A percentile compares a stretch with the other conserved stretches of the same genome.
Evolutionary conservation across 2,113 vertebrate species (phyloP).

Genomic region (Danio rerio): DNA sequence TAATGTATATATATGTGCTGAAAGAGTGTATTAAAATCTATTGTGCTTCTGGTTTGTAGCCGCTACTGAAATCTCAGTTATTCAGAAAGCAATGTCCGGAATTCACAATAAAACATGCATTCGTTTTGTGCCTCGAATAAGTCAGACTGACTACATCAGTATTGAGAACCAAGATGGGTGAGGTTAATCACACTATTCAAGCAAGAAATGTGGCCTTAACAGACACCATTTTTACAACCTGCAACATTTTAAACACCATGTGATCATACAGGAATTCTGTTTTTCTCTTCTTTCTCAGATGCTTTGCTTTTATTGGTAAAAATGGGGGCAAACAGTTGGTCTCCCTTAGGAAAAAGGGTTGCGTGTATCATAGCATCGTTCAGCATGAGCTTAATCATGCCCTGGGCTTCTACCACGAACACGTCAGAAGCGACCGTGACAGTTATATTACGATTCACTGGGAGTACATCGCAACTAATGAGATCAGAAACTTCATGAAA

Average conservation of each 20-base stretch:
- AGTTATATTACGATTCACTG: constrained; percentile 59
- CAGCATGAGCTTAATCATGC: constrained; percentile 65
- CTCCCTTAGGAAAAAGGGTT: constrained; percentile 52
- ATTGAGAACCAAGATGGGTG: constrained; percentile 57
- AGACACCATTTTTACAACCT: background rate
- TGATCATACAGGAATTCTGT: background rate
- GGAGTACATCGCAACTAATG: constrained; percentile 47
- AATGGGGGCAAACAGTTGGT: constrained; percentile 58
- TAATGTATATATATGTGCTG: background rate
- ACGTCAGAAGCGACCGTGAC: constrained; percentile 65
- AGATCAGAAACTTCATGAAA: constrained; percentile 42
- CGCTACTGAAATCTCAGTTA: constrained; percentile 26
- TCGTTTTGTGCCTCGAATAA: constrained; percentile 46
- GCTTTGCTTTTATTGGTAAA: constrained; percentile 62
- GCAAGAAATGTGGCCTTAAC: background rate
- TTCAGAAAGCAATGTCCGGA: constrained; percentile 49
- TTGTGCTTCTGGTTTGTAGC: constrained; percentile 30
- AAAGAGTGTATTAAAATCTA: background rate
- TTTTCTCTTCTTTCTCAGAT: constrained; percentile 52
- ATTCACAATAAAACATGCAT: constrained; percentile 58
- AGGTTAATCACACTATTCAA: background rate
- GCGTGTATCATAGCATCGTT: constrained; percentile 54
- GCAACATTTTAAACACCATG: background rate
- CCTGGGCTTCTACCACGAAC: constrained; percentile 68
- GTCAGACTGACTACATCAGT: constrained; percentile 56